Conservation (phyloP, 1,140 invertebrate genomes). For the Ladona fulva region DNA sequence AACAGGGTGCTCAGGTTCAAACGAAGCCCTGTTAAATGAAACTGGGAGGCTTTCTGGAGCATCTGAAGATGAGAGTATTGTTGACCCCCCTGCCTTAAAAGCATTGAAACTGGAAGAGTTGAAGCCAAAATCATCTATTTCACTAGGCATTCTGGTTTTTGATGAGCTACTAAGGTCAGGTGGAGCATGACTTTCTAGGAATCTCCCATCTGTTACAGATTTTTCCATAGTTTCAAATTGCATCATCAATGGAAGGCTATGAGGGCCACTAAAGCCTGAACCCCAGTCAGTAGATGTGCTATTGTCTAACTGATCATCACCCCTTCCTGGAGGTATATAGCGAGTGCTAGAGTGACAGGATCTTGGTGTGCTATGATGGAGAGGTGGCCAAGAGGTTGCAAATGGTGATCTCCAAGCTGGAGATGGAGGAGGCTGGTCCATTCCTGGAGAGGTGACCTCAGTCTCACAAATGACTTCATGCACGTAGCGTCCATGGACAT, state of each 20-base stretch:
- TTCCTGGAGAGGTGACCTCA: not conserved
- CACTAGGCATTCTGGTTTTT: too few relatives aligned
- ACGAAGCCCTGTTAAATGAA: not conserved
- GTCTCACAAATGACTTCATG: constrained; percentile 30
- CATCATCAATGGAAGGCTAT: not conserved
- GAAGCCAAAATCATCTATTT: too few relatives aligned
- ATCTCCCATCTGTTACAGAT: too few relatives aligned
- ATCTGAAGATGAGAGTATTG: not conserved
- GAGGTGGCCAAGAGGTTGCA: not conserved
- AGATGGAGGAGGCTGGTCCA: not conserved
- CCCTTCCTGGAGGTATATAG: not conserved
- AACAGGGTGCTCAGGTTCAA: not conserved
- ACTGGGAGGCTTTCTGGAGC: not conserved
- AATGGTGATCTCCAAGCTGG: not conserved
- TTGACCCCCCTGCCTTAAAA: too few relatives aligned
- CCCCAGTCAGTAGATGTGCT: not conserved
- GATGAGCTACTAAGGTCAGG: too few relatives aligned
- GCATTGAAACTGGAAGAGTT: too few relatives aligned
- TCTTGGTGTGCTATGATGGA: not conserved
- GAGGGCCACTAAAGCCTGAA: not conserved
- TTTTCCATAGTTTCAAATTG: not conserved
- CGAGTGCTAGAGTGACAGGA: constrained; percentile 12
- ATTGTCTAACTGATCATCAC: not conserved
- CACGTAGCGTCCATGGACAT: constrained; percentile 42
- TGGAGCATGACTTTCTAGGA: too few relatives aligned